Evolutionary conservation across 2,888 invertebrate genomes (phyloP), one percentile per base, ranked within the genome.

Genomic region (Stenoptilia bipunctidactyla): DNA sequence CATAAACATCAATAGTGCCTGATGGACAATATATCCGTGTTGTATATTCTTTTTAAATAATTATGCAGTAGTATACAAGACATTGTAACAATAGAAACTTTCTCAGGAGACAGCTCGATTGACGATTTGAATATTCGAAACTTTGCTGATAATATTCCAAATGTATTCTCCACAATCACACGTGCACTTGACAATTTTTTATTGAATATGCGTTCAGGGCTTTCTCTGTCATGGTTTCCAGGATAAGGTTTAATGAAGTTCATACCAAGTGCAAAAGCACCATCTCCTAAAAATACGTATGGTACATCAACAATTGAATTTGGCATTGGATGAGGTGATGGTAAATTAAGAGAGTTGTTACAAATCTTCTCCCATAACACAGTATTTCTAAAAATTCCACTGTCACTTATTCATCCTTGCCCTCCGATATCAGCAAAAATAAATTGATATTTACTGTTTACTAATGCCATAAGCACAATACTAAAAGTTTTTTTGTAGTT

Each of bases 381-480:
- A 27, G 15, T 34, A 30, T 46, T 46, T 34, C 13, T 33, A 37
- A 46, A 43, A 5, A 47, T 39, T 8, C 43, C 42, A 15, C 39
- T 36, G 15, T 40, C 45, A 25, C 40, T 45, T 14, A 45, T 48
- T 40, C 45, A 42, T n/a, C 45, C 47, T 30, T 38, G 45, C 27
- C 34, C 6, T 10, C 40, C 40, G 2, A 42, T 44, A 39, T 45
- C 51, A 1, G 45, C 50, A 27, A 47, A 54, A 38, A 55, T 45
- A 50, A 57, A 56, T 40, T 52, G 51, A 33, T 57, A 61, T 12
- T 58, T 44, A 43, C 46, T 45, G 49, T 61, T 56, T 12, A 61
- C 58, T 47, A 58, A 36, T 2, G 55, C 58, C 41, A 59, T 38
- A 1, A 61, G 48, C 15, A 53, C 50, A 45, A 56, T 51, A 27